Evolutionary conservation across 2,888 invertebrate species (phyloP).

Genomic region (Diarsia rubi): DNA sequence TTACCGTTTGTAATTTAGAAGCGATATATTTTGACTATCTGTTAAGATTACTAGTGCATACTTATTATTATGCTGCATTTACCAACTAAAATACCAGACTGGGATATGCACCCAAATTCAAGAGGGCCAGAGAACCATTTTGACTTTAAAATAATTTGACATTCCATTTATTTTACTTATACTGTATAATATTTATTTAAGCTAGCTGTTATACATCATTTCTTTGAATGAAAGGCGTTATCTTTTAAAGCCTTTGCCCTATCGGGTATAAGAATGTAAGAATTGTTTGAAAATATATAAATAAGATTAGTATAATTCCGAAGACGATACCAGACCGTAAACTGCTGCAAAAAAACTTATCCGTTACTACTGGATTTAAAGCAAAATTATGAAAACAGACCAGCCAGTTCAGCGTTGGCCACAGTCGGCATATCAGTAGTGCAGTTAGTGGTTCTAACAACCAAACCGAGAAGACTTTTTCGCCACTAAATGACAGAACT

Average conservation of each 20-base stretch:
- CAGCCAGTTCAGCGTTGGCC: neutral
- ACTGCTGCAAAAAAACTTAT: neutral
- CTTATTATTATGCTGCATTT: conserved; percentile 32
- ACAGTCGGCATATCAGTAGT: neutral
- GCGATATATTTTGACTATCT: neutral
- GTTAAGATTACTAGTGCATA: neutral
- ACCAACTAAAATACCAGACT: conserved; percentile 21
- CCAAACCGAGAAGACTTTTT: neutral
- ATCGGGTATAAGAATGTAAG: neutral
- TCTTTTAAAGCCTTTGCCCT: neutral
- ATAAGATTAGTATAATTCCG: neutral
- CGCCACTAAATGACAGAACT: neutral
- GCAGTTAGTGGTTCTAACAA: neutral
- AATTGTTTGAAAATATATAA: neutral
- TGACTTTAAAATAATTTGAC: conserved; percentile 41
- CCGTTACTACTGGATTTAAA: neutral
- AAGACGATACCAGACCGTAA: neutral
- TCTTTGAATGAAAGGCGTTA: neutral
- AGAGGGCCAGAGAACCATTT: conserved; percentile 54
- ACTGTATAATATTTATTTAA: conserved; percentile 19
- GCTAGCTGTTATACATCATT: neutral
- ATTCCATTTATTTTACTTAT: conserved; percentile 46
- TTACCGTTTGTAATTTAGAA: neutral
- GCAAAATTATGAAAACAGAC: neutral
- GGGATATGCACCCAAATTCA: conserved; percentile 30